A percentile compares a stretch with the other conserved stretches of the same genome.
Evolutionary conservation across 2,113 vertebrate species (phyloP).

Genomic region (Lutjanus erythropterus): DNA sequence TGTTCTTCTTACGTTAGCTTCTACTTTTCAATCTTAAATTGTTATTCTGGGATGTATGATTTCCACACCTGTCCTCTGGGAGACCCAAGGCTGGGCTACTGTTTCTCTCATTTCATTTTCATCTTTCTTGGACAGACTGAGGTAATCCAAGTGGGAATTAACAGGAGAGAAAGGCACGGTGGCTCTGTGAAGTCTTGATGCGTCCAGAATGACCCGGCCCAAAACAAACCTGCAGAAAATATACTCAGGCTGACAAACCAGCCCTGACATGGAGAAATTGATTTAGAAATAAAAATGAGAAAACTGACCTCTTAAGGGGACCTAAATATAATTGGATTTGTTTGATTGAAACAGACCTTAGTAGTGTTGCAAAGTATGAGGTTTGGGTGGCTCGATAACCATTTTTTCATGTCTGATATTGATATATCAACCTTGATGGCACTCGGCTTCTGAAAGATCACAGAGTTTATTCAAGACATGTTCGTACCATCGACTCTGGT

Average conservation of each 20-base stretch:
- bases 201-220: not conserved
- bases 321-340: no score
- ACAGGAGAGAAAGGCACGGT: not conserved
- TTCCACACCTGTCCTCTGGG: not conserved
- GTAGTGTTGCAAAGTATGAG: no score
- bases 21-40: not conserved
- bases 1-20: slow-evolving; percentile 6
- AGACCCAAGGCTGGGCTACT: not conserved
- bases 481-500: no score
- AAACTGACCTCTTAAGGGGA: not conserved
- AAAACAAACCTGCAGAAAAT: not conserved
- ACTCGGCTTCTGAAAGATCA: no score
- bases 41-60: slow-evolving; percentile 18
- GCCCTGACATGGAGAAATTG: not conserved
- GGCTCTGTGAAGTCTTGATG: not conserved
- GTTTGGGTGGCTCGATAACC: no score
- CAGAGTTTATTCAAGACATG: no score
- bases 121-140: not conserved
- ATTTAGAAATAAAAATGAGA: not conserved
- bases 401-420: no score
- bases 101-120: not conserved
- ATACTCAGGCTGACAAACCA: no score
- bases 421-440: no score
- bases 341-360: no score
- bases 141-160: not conserved